Base-by-base conservation (phyloP, 2,888 invertebrate species). In the Melanargia galathea region DNA sequence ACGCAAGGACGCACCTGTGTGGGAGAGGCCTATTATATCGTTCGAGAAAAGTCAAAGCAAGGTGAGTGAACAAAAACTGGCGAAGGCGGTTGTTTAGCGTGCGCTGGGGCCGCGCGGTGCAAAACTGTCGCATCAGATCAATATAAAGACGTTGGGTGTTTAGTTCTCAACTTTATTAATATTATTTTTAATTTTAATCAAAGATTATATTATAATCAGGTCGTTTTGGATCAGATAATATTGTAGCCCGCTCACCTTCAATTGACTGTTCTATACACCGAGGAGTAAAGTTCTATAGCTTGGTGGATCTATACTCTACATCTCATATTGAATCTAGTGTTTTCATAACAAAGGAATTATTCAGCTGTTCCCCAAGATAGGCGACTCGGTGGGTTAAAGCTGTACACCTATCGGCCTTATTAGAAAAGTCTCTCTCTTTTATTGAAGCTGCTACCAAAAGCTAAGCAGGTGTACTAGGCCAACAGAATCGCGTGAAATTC, bases 1-100 rank as follows among this genome's bases (percentile, higher is more conserved):
- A n/a, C n/a, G n/a, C n/a, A n/a, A n/a, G n/a, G n/a, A n/a, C n/a
- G n/a, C n/a, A n/a, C n/a, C n/a, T n/a, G n/a, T 26, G 2, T 26
- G 24, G 24, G 8, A 18, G 10, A 20, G 16, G 1, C 8, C 16
- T 49, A 51, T 2, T 33, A 11, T 33, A 33, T 20, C 8, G 45
- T 16, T 55, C 11, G 35, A 54, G 33, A 45, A 43, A 61, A 54
- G 61, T 54, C 54, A 55, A 24, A 11, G 35, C 46, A 54, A 61
- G 61, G 61, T 61, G 46, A 61, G 46, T 11, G 45, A 3, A 35
- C 55, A 55, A 61, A 48, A 61, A 55, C 54, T 55, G 54, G 61
- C 38, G 35, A 45, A 54, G 60, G 52, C 22, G 24, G 33, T 33
- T 61, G 35, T 46, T 46, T 46, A 46, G 20, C 45, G 8, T 13